phyloP scores from a whole-genome alignment of 2,888 invertebrate species.

The Cephus rjabovi region DNA sequence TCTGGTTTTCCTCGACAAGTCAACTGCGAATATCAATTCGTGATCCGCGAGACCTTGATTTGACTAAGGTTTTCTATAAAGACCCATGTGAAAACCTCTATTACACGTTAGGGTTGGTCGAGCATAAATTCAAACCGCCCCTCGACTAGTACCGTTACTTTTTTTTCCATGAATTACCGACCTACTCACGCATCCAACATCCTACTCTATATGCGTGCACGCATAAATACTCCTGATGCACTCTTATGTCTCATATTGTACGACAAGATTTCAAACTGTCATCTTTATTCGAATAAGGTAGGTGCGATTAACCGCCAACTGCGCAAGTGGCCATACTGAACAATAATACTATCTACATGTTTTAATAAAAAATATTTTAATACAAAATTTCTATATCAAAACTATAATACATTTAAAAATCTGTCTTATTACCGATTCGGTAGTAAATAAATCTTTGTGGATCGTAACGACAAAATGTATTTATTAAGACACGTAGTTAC shows the following conservation, averaged over 20 bases:
- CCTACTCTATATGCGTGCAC: constrained; percentile 50
- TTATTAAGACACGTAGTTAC: not conserved
- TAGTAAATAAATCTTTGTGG: not conserved
- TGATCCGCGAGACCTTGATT: not conserved
- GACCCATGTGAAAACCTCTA: constrained; percentile 22
- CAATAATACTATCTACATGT: too few relatives aligned
- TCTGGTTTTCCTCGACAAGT: not conserved
- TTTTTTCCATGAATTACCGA: constrained; percentile 50
- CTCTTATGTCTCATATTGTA: constrained; percentile 7
- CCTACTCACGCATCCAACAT: constrained; percentile 39
- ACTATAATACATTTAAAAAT: not conserved
- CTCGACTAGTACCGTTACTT: constrained; percentile 53
- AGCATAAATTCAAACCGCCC: constrained; percentile 56
- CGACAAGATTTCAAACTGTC: not conserved
- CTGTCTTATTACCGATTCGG: not conserved
- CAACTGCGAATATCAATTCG: not conserved
- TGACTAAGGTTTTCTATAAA: not conserved
- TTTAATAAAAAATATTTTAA: too few relatives aligned
- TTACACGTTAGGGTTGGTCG: constrained; percentile 46
- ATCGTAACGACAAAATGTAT: not conserved
- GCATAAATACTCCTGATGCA: constrained; percentile 48
- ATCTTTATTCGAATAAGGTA: not conserved
- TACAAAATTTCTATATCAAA: not conserved
- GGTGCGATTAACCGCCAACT: too few relatives aligned
- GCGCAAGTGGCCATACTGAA: not conserved